A percentile compares a stretch with the other conserved stretches of the same genome.
phyloP scores from a whole-genome alignment of 2,113 vertebrate genomes.

The Tragulus kanchil region DNA sequence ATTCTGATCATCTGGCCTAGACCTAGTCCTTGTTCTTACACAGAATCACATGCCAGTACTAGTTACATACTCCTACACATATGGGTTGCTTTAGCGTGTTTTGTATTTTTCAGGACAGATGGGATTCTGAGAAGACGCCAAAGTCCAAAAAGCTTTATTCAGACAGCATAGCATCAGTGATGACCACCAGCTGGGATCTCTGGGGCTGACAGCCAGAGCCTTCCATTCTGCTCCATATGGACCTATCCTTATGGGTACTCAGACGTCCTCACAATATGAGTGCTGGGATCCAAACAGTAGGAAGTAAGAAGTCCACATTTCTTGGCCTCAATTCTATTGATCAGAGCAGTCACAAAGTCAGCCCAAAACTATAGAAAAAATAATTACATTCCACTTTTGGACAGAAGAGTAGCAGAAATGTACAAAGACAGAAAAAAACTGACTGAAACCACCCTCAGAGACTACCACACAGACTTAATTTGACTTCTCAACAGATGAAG shows the following conservation, averaged over 20 bases:
- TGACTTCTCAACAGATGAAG: background rate
- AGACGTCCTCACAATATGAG: background rate
- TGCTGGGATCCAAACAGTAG: background rate
- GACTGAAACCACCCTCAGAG: background rate
- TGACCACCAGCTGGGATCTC: background rate
- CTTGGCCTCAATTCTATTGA: background rate
- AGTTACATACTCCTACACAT: too few relatives aligned
- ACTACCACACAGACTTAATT: background rate
- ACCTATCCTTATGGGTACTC: fast-evolving
- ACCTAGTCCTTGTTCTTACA: background rate
- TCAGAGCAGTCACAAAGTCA: background rate
- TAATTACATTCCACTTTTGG: background rate
- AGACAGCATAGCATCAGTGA: background rate
- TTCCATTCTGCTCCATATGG: background rate
- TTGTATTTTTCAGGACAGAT: background rate
- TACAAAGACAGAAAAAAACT: background rate
- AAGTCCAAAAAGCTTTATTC: background rate
- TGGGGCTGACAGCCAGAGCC: background rate
- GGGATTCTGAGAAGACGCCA: background rate
- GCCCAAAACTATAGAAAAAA: background rate
- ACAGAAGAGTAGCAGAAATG: background rate
- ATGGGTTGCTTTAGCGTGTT: too few relatives aligned
- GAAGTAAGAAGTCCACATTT: background rate
- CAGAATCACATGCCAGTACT: background rate
- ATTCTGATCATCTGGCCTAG: background rate